Base-by-base conservation (phyloP, 2,797 vertebrate species). In the Chelmon rostratus region DNA sequence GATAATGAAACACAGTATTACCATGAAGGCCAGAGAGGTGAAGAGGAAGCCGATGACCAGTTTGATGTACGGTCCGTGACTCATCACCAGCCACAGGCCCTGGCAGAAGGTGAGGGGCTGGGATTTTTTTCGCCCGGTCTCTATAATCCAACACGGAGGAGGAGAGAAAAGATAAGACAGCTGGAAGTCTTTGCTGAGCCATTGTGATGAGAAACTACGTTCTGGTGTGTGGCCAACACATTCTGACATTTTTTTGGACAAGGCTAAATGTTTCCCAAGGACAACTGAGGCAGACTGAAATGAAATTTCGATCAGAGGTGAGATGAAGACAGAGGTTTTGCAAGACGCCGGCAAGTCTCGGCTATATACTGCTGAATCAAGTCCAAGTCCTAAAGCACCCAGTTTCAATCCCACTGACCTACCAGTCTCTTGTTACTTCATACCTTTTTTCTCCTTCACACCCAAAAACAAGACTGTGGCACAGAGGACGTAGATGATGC, bases 21-120 rank as follows among this genome's bases (percentile, higher is more conserved):
- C 98, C 98, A 98, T 98, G 88, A 99, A 99, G 77, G 96, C 98
- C 86, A 99, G 92, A 0, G 97, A 98, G 52, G 98, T 98, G 86
- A 98, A 99, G 85, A 99, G 97, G 92, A 99, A 99, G 79, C 95
- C 97, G 0, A 95, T 88, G 4, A 99, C 97, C 77, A 99, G 96
- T 75, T 96, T 98, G 86, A 97, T 70, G 21, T 99, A 99, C 0
- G 98, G 96, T 11, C 95, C 88, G 0, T 99, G 94, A 69, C 94
- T 95, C 96, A 97, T 95, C 74, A 99, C 96, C 85, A 97, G 84
- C 78, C 95, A 95, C 73, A 99, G 86, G 78, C 98, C 97, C 76
- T 89, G 95, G 73, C 94, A 85, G 92, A 98, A 98, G 58, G 96
- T 91, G 68, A 95, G 90, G 0, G 92, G 94, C 1, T 95, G 84